Evolutionary conservation across 1,140 invertebrate species (phyloP), one percentile per base, ranked within the genome.

Genomic region (Rhizoglyphus robini): DNA sequence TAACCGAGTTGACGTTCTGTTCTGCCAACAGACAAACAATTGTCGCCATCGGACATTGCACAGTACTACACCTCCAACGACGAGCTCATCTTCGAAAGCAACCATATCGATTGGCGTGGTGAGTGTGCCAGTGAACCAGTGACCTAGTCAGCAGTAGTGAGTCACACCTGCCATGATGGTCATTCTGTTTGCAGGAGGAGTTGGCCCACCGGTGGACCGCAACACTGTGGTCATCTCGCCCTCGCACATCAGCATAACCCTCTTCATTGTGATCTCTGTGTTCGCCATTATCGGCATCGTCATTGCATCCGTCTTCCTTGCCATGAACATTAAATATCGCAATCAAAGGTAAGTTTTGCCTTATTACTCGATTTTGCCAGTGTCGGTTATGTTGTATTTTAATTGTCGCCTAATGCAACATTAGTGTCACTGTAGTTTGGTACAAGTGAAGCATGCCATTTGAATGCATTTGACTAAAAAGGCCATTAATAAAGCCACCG

Each of bases 251-350:
- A 90, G 91, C 76, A 84, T 92, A 65, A 89, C 87, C 2, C 81
- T 96, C 64, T 94, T 95, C 67, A 74, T 76, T 41, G 82, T 88
- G n/a, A 83, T 97, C 67, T 86, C 90, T 18, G 83, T 87, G 49
- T 82, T 88, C 31, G 87, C 93, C 0, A 83, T 87, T n/a, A 77
- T 92, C 30, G 94, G 95, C 23, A 94, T 98, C 66, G 79, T 95
- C 25, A 82, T 97, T 72, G 89, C 93, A 3, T 83, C 84, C n/a
- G 81, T 88, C 51, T 98, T 99, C 76, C 82, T 99, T n/a, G 84
- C 85, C 54, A 88, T 98, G 74, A 99, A 99, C 77, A 93, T 98
- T 69, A 88, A 85, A 71, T 96, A 89, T 76, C 82, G 95, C 67
- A 93, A 96, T 79, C 94, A 98, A 79, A 87, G 91, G 87, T 94